Conservation (phyloP, 2,113 vertebrate species). For the Otus sunia region DNA sequence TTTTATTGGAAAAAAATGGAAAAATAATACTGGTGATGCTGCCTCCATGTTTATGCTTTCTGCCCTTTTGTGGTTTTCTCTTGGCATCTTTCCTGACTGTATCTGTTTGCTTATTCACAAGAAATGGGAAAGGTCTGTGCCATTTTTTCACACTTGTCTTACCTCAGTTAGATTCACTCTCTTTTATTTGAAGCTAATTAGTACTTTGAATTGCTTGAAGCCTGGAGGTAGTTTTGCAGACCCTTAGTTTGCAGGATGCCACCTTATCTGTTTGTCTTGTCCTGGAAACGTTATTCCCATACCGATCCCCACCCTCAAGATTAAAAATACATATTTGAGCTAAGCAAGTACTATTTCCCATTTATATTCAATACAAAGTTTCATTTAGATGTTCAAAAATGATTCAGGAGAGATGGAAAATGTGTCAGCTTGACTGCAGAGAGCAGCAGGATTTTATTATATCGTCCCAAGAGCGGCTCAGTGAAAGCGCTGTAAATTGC, state of each 20-base stretch:
- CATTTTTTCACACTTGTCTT: neutral
- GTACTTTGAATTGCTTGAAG: neutral
- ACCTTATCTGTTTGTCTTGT: fast-evolving
- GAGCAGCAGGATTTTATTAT: neutral
- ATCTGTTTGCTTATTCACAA: neutral
- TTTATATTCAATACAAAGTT: neutral
- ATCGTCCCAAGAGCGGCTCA: neutral
- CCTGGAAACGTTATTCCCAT: neutral
- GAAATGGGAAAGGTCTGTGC: neutral
- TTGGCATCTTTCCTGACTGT: neutral
- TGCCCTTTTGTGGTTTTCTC: neutral
- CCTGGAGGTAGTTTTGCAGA: neutral
- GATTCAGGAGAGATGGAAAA: neutral
- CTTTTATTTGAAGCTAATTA: neutral
- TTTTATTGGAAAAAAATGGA: neutral
- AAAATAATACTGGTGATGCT: neutral
- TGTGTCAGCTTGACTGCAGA: neutral
- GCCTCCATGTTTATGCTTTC: neutral
- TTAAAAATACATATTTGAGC: neutral
- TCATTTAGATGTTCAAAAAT: neutral
- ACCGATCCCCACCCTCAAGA: neutral
- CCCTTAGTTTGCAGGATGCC: neutral
- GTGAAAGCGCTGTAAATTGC: neutral
- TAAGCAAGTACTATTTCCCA: neutral
- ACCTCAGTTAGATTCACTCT: neutral